A percentile compares a stretch with the other conserved stretches of the same genome.
phyloP scores from a whole-genome alignment of 2,888 invertebrate species.

The Mesoligia furuncula region DNA sequence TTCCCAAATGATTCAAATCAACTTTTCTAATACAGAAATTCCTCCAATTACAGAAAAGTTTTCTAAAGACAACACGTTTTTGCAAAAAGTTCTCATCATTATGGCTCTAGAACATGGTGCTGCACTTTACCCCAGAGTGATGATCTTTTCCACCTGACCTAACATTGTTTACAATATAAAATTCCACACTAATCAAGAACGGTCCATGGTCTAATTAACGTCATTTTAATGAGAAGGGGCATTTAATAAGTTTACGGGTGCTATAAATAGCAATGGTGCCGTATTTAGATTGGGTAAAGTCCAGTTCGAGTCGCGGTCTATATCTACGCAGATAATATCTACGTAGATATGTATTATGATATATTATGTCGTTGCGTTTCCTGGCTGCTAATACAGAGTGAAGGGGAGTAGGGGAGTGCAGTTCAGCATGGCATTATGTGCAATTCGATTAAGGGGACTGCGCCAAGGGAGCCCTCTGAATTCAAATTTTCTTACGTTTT shows the following conservation, averaged over 20 bases:
- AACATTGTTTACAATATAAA: not conserved
- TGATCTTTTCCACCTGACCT: not conserved
- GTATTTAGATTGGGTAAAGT: constrained; percentile 33
- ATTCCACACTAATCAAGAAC: not conserved
- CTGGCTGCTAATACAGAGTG: not conserved
- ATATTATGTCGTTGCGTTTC: constrained; percentile 3
- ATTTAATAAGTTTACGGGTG: not conserved
- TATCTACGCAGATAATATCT: not conserved
- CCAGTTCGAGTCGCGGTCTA: not conserved
- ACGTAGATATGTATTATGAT: not conserved
- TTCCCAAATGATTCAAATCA: too few relatives aligned
- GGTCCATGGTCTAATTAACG: constrained; percentile 6
- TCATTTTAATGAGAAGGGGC: constrained; percentile 8
- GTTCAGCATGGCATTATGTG: not conserved
- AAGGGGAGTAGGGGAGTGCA: not conserved
- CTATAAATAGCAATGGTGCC: constrained; percentile 1
- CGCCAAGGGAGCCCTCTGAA: too few relatives aligned
- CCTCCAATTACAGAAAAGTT: too few relatives aligned
- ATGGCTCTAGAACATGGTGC: not conserved
- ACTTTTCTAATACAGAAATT: too few relatives aligned
- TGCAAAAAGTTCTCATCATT: not conserved
- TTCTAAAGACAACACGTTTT: too few relatives aligned
- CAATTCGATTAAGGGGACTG: not conserved
- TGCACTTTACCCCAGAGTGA: not conserved
- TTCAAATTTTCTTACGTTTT: too few relatives aligned